Percentiles rank a stretch among this genome's conserved stretches.
phyloP scores from a whole-genome alignment of 2,113 vertebrate genomes.

The Murina feae region DNA sequence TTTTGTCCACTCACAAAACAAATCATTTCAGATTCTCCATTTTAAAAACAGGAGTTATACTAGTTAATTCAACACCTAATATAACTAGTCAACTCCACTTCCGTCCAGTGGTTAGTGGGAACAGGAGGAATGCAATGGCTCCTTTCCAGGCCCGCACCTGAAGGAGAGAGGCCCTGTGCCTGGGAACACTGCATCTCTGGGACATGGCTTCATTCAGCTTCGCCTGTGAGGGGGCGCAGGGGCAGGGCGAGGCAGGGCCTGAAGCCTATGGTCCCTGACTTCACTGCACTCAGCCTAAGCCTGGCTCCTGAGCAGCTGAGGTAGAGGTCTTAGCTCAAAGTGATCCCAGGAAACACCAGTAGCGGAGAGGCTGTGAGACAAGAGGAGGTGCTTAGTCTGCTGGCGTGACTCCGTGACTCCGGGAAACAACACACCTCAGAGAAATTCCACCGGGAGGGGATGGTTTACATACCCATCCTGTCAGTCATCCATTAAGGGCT shows the following conservation, averaged over 20 bases:
- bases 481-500: not conserved
- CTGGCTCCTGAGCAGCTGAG: not conserved
- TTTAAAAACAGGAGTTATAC: not conserved
- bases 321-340: not conserved
- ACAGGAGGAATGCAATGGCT: not conserved
- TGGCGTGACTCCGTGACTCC: too few species aligned
- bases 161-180: not conserved
- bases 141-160: not conserved
- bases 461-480: not conserved
- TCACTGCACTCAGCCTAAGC: not conserved
- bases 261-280: not conserved
- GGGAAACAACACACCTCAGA: not conserved
- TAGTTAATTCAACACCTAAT: not conserved
- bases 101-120: rapidly evolving
- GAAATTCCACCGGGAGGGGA: not conserved
- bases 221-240: not conserved
- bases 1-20: not conserved
- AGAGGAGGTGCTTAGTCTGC: not conserved
- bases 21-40: not conserved
- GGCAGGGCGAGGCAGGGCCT: rapidly evolving
- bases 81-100: not conserved
- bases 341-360: not conserved
- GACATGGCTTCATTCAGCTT: not conserved
- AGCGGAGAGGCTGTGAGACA: not conserved
- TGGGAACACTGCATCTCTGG: not conserved